A percentile compares a stretch with the other conserved stretches of the same genome.
Evolutionary conservation across 2,888 invertebrate genomes (phyloP).

Genomic region (Onchidella celtica): DNA sequence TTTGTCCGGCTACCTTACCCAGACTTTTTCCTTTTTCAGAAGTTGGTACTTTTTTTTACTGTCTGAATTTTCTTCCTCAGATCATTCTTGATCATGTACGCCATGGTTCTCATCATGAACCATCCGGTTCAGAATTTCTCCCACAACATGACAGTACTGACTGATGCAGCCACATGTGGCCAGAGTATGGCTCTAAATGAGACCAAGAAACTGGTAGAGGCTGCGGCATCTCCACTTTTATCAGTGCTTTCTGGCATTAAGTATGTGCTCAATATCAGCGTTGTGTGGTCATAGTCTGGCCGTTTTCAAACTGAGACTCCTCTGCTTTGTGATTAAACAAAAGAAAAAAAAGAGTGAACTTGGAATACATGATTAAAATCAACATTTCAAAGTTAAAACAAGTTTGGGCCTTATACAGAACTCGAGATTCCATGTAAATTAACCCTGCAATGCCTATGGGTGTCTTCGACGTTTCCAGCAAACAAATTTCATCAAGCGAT

Average conservation of each 20-base stretch:
- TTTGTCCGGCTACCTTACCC: too few species aligned
- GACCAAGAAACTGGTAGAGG: conserved; percentile 67
- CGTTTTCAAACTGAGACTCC: not conserved
- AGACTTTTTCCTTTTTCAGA: too few species aligned
- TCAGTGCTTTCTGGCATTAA: conserved; percentile 62
- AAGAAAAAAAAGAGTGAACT: not conserved
- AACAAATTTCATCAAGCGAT: too few species aligned
- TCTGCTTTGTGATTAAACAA: not conserved
- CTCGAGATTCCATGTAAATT: too few species aligned
- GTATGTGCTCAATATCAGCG: not conserved
- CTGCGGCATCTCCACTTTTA: conserved; percentile 66
- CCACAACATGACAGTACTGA: conserved; percentile 70
- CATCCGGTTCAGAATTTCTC: conserved; percentile 75
- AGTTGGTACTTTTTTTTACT: too few species aligned
- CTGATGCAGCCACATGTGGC: conserved; percentile 73
- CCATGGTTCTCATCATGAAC: conserved; percentile 71
- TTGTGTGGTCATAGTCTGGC: not conserved
- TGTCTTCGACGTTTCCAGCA: too few species aligned
- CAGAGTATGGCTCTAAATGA: conserved; percentile 73
- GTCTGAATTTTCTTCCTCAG: conserved; percentile 9
- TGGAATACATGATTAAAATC: too few species aligned
- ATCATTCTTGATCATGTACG: conserved; percentile 70
- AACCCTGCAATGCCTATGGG: too few species aligned
- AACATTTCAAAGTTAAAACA: too few species aligned
- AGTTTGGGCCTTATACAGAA: too few species aligned